A percentile compares a stretch with the other conserved stretches of the same genome.
phyloP scores from a whole-genome alignment of 2,797 vertebrate species.

The Spizella passerina region DNA sequence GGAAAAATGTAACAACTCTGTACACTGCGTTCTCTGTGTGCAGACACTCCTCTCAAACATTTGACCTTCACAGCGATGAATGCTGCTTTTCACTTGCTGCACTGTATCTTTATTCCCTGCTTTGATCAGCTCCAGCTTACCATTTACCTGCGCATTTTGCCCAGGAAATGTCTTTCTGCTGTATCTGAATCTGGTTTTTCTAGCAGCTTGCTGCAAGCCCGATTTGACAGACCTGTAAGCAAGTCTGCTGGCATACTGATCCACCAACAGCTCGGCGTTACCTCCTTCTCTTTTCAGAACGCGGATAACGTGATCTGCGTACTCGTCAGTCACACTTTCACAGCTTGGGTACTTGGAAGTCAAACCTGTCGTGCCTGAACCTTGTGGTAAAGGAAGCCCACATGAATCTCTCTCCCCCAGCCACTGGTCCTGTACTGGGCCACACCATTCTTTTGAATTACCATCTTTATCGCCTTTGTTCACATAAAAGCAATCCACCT shows the following conservation, averaged over 20 bases:
- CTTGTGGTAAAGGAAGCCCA: constrained; percentile 71
- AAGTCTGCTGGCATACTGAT: constrained; percentile 93
- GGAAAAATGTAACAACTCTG: constrained; percentile 86
- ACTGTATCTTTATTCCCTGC: constrained; percentile 63
- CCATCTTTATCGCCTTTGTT: constrained; percentile 62
- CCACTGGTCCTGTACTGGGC: constrained; percentile 65
- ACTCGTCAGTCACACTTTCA: constrained; percentile 95
- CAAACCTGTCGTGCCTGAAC: constrained; percentile 72
- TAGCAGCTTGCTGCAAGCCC: constrained; percentile 88
- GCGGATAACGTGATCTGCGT: constrained; percentile 90
- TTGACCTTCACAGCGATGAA: constrained; percentile 54
- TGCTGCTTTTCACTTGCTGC: constrained; percentile 48
- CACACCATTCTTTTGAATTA: constrained; percentile 55
- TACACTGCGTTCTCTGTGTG: constrained; percentile 64
- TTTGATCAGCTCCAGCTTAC: constrained; percentile 67
- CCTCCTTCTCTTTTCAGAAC: constrained; percentile 92
- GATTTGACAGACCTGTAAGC: constrained; percentile 91
- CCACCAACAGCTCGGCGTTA: constrained; percentile 86
- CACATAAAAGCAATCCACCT: constrained; percentile 51
- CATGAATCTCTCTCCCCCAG: constrained; percentile 72
- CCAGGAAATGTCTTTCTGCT: constrained; percentile 67
- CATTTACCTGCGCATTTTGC: constrained; percentile 70
- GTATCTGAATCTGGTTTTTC: constrained; percentile 78
- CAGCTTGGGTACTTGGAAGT: constrained; percentile 91
- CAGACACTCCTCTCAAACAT: constrained; percentile 46